phyloP scores from a whole-genome alignment of 1,140 invertebrate species.

The Pygmarrhopalites habei region DNA sequence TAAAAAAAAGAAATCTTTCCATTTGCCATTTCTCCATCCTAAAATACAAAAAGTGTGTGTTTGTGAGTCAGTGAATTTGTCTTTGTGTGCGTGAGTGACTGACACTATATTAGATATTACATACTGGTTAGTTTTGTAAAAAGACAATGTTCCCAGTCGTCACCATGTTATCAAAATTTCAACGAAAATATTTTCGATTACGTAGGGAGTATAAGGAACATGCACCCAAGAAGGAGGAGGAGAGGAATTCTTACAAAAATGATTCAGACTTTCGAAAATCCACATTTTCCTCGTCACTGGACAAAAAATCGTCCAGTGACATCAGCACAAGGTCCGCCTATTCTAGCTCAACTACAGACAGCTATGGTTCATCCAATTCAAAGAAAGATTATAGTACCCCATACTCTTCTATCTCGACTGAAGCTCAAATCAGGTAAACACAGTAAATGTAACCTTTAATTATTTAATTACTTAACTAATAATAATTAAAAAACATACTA shows the following conservation, averaged over 20 bases:
- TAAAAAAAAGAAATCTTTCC: too few species aligned
- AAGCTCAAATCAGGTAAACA: conserved; percentile 35
- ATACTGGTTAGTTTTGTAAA: too few species aligned
- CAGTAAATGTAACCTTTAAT: background rate
- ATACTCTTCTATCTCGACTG: conserved; percentile 39
- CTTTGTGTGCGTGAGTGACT: too few species aligned
- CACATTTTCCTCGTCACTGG: background rate
- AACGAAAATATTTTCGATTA: conserved; percentile 23
- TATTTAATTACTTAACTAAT: background rate
- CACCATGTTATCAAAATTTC: conserved; percentile 36
- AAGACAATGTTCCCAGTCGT: too few species aligned
- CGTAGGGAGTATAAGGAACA: conserved; percentile 80
- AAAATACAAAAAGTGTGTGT: too few species aligned
- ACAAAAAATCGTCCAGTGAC: background rate
- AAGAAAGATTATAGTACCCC: conserved; percentile 37
- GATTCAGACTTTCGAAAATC: background rate
- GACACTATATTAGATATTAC: too few species aligned
- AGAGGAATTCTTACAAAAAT: background rate
- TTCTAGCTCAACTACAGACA: background rate
- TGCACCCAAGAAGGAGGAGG: conserved; percentile 55
- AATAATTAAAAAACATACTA: background rate
- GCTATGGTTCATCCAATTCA: background rate
- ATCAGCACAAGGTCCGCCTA: background rate
- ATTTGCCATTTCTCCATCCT: too few species aligned
- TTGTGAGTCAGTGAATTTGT: too few species aligned